Percentiles rank a stretch among this genome's conserved stretches.
Evolutionary conservation across 2,113 vertebrate genomes (phyloP).

Genomic region (Crocuta crocuta): DNA sequence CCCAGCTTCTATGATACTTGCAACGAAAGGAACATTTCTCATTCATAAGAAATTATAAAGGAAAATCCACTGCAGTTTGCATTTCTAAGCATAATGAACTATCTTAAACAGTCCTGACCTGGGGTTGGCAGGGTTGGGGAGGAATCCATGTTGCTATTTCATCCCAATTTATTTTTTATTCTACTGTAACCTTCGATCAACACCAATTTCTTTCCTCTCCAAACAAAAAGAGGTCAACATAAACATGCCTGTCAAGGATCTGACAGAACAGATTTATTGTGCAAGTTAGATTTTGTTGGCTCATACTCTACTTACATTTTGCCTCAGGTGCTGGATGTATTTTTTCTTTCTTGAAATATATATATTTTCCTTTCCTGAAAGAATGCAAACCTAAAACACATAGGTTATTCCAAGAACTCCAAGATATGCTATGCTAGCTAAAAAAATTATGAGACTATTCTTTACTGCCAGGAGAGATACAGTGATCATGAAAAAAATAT

Average conservation of each 20-base stretch:
- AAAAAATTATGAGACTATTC: constrained; percentile 47
- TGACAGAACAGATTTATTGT: constrained; percentile 83
- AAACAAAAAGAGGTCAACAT: constrained; percentile 77
- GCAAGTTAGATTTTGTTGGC: constrained; percentile 75
- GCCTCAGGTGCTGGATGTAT: constrained; percentile 75
- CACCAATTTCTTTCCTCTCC: constrained; percentile 70
- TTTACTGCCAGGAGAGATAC: not conserved
- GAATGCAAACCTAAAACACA: constrained; percentile 68
- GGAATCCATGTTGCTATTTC: constrained; percentile 53
- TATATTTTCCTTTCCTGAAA: constrained; percentile 73
- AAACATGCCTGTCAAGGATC: constrained; percentile 80
- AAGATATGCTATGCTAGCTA: not conserved
- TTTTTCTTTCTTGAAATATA: constrained; percentile 54
- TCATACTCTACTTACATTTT: constrained; percentile 66
- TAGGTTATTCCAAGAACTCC: constrained; percentile 70
- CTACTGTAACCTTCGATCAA: constrained; percentile 71
- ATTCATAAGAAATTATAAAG: constrained; percentile 47
- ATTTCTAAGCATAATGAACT: constrained; percentile 53
- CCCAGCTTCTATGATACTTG: not conserved
- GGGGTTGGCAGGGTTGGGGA: not conserved
- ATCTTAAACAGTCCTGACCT: constrained; percentile 44
- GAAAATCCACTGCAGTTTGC: not conserved
- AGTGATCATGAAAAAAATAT: constrained; percentile 23
- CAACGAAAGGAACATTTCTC: not conserved
- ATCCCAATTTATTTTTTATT: constrained; percentile 76